These are phyloP conservation scores for Dyspetes luteomarginatus DNA, from an alignment of 2,888 invertebrate species.

Conservation along the genomic window DNA sequence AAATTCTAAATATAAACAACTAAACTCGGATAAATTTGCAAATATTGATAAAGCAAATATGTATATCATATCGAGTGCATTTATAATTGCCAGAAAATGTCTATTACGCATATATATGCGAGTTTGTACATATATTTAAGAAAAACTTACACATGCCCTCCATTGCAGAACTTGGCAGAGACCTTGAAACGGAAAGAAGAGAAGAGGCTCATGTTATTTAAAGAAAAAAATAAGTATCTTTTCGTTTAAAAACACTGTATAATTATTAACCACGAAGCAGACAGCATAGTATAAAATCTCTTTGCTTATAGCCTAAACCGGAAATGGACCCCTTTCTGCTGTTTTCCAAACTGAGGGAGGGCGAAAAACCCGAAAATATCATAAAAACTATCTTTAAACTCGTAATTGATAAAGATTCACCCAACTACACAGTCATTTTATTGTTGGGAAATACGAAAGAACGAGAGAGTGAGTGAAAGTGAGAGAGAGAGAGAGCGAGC, in stretches of 20 bases:
- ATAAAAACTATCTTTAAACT: not conserved
- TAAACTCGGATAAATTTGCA: not conserved
- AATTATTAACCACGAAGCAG: not conserved
- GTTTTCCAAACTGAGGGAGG: not conserved
- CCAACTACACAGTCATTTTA: slow-evolving; percentile 24
- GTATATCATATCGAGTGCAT: slow-evolving; percentile 6
- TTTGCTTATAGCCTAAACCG: not conserved
- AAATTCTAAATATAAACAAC: slow-evolving; percentile 19
- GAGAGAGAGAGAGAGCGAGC: slow-evolving; percentile 37
- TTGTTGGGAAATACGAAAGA: not conserved
- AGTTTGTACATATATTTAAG: not conserved
- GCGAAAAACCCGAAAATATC: not conserved
- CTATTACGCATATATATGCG: not conserved
- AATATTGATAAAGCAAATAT: slow-evolving; percentile 46
- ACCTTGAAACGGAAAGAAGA: slow-evolving; percentile 71
- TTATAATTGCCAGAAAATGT: not conserved
- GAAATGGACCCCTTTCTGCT: not conserved
- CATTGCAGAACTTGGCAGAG: slow-evolving; percentile 78
- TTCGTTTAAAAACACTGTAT: not conserved
- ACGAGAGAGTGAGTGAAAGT: not conserved
- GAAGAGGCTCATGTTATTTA: slow-evolving; percentile 48
- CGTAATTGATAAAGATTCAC: not conserved
- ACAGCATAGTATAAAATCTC: not conserved
- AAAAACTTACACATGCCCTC: slow-evolving; percentile 78
- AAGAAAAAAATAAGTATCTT: slow-evolving; percentile 33